Percentiles rank a stretch among this genome's conserved stretches.
Evolutionary conservation across 2,888 invertebrate species (phyloP).

Genomic region (Archips xylosteana): DNA sequence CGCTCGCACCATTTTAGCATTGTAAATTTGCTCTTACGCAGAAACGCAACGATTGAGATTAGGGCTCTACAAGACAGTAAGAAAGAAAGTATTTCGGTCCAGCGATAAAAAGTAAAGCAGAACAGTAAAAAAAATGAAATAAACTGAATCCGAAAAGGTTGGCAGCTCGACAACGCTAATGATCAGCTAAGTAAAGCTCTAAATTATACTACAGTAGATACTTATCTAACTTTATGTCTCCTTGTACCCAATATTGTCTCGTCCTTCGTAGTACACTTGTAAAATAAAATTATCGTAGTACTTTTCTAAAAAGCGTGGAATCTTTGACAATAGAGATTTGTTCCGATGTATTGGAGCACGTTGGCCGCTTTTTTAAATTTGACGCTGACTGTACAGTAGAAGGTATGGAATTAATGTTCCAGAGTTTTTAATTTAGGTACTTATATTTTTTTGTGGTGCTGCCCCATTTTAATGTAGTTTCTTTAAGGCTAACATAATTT

Average conservation of each 20-base stretch:
- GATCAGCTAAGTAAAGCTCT: neutral
- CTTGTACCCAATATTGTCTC: neutral
- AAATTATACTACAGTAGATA: neutral
- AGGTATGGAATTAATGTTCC: neutral
- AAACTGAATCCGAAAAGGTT: too few relatives aligned
- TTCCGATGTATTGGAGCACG: too few relatives aligned
- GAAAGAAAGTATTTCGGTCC: too few relatives aligned
- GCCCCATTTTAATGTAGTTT: slow-evolving; percentile 9
- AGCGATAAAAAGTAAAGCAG: too few relatives aligned
- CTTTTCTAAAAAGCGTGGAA: neutral
- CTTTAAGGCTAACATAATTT: slow-evolving; percentile 8
- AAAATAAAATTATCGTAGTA: neutral
- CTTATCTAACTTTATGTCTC: neutral
- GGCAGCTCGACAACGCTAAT: too few relatives aligned
- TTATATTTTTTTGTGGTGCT: slow-evolving; percentile 3
- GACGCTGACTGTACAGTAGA: neutral
- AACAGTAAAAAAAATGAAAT: too few relatives aligned
- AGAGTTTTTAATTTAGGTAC: neutral
- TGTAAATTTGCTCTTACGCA: neutral
- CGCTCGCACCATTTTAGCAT: neutral
- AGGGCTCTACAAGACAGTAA: too few relatives aligned
- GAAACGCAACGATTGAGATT: neutral
- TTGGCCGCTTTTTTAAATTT: too few relatives aligned
- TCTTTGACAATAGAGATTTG: too few relatives aligned
- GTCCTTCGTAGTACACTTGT: neutral